These are phyloP conservation scores for Papilio demoleus DNA, from an alignment of 2,888 invertebrate species.

Conservation along the genomic window DNA sequence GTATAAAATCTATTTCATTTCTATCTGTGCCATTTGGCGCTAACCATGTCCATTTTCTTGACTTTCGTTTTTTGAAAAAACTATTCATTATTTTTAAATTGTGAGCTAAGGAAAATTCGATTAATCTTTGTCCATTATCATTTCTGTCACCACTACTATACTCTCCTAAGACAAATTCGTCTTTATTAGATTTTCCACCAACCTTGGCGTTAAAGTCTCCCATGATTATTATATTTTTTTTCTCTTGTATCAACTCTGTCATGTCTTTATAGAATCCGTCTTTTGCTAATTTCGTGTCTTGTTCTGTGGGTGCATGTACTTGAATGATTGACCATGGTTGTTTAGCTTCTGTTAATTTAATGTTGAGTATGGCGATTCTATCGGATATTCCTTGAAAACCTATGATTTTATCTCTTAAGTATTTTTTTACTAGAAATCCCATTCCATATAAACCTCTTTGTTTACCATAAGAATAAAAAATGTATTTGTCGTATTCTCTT, in stretches of 20 bases:
- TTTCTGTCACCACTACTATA: no score
- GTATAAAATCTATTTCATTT: constrained; percentile 16
- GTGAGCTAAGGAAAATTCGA: not conserved
- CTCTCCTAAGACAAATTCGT: no score
- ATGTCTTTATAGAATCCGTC: no score
- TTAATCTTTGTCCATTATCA: no score
- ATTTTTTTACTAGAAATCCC: constrained; percentile 2
- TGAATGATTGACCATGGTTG: not conserved
- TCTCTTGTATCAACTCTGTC: no score
- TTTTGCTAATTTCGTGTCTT: no score
- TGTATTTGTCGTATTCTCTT: not conserved
- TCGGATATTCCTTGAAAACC: not conserved
- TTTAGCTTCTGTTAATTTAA: not conserved
- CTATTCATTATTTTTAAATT: not conserved
- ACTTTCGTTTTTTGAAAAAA: constrained; percentile 2
- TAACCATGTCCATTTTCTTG: no score
- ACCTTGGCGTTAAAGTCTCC: no score
- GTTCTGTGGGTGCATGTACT: constrained; percentile 4
- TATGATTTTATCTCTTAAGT: not conserved
- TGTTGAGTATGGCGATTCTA: not conserved
- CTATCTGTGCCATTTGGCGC: no score
- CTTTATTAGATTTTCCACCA: no score
- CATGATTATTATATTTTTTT: no score
- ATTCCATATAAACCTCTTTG: not conserved
- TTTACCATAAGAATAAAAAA: not conserved